Conservation (phyloP, 2,888 invertebrate genomes). For the Sceliomorpha sp. region DNA sequence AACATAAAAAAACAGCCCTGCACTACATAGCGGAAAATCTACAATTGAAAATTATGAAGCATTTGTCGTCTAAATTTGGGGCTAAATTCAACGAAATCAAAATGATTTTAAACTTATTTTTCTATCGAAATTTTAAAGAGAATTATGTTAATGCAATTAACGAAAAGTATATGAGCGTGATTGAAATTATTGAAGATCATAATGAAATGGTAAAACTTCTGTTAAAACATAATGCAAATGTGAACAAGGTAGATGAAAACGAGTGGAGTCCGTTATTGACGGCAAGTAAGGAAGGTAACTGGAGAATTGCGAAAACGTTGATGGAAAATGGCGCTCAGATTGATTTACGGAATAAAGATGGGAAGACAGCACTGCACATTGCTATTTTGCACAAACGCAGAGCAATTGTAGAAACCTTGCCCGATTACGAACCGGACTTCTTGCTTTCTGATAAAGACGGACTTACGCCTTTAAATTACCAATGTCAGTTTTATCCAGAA, state of each 20-base stretch:
- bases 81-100: conserved; percentile 36
- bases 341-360: conserved; percentile 35
- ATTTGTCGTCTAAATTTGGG: conserved; percentile 25
- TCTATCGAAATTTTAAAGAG: conserved; percentile 39
- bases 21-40: conserved; percentile 42
- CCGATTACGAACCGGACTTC: conserved; percentile 45
- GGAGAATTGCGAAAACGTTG: conserved; percentile 39
- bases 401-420: conserved; percentile 32
- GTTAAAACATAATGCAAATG: conserved; percentile 18
- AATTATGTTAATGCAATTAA: conserved; percentile 1
- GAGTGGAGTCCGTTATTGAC: conserved; percentile 36
- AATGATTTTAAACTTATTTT: conserved; percentile 36
- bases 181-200: conserved; percentile 34
- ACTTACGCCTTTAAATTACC: conserved; percentile 42
- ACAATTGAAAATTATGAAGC: conserved; percentile 45
- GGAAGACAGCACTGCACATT: conserved; percentile 37
- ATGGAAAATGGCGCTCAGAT: conserved; percentile 43
- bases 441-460: conserved; percentile 36
- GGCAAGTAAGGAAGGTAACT: conserved; percentile 44
- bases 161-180: conserved; percentile 16
- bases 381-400: conserved; percentile 33
- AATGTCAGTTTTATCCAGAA: conserved; percentile 36
- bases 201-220: conserved; percentile 28
- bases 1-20: conserved; percentile 19
- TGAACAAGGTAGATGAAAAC: conserved; percentile 28